Evolutionary conservation across 2,797 vertebrate genomes (phyloP).

Genomic region (Tauraco hartlaubi): DNA sequence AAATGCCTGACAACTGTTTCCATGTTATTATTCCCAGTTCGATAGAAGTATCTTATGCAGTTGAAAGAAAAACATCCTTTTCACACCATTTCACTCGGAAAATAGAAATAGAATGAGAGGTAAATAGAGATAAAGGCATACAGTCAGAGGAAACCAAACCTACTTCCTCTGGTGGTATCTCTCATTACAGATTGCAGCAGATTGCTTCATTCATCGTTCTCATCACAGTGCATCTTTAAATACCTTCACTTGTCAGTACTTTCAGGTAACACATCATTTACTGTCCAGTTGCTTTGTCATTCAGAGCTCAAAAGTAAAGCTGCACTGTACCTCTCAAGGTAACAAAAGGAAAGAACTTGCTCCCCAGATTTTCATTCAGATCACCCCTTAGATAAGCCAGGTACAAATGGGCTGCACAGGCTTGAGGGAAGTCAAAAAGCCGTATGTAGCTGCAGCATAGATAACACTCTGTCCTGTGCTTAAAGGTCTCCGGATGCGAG

Average conservation of each 20-base stretch:
- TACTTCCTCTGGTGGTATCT: neutral
- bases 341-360: neutral
- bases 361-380: neutral
- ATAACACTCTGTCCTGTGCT: neutral
- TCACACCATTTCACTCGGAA: neutral
- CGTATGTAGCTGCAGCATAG: neutral
- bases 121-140: neutral
- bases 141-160: neutral
- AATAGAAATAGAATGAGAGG: neutral
- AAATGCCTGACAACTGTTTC: neutral
- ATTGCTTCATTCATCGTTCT: neutral
- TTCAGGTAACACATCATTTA: neutral
- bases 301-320: neutral
- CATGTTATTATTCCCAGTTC: neutral
- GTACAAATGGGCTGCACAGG: neutral
- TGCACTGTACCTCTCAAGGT: neutral
- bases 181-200: neutral
- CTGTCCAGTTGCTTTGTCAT: neutral
- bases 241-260: neutral
- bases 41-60: neutral
- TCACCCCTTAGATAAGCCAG: neutral
- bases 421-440: neutral
- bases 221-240: neutral
- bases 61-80: constrained; percentile 19
- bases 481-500: neutral